Percentiles rank a stretch among this genome's conserved stretches.
phyloP scores from a whole-genome alignment of 2,113 vertebrate genomes.

The Trogon surrucura region DNA sequence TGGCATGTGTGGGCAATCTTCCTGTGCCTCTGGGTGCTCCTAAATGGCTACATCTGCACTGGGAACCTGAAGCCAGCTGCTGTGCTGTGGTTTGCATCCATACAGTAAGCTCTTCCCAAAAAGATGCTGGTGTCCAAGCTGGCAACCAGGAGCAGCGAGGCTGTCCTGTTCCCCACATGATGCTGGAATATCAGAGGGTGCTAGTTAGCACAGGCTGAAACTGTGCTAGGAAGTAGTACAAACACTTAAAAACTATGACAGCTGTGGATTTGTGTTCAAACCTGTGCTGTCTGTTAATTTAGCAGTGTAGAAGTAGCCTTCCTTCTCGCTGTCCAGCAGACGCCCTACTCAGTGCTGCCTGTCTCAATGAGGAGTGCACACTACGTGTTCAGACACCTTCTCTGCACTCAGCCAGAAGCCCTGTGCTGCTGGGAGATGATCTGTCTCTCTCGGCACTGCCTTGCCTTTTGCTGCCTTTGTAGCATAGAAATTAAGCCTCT shows the following conservation, averaged over 20 bases:
- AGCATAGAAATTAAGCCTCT: not conserved
- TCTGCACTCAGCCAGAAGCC: not conserved
- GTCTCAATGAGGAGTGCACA: not conserved
- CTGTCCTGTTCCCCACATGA: not conserved
- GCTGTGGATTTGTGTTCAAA: not conserved
- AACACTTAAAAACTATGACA: not conserved
- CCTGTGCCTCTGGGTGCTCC: not conserved
- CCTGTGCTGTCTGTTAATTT: not conserved
- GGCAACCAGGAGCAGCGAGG: not conserved
- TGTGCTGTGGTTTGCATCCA: not conserved
- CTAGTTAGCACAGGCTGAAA: not conserved
- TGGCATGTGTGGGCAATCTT: not conserved
- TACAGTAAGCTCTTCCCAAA: not conserved
- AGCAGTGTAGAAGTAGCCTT: not conserved
- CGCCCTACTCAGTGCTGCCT: not conserved
- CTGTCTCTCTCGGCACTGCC: not conserved
- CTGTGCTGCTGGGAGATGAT: not conserved
- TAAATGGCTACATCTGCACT: not conserved
- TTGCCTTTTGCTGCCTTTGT: not conserved
- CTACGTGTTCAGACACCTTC: not conserved
- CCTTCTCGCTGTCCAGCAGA: not conserved
- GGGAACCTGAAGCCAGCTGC: not conserved
- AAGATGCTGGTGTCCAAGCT: not conserved
- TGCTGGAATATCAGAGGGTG: not conserved
- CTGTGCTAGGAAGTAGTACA: not conserved